These are phyloP conservation scores for Halcyon smyrnensis DNA, from an alignment of 2,797 vertebrate genomes.

Conservation along the genomic window DNA sequence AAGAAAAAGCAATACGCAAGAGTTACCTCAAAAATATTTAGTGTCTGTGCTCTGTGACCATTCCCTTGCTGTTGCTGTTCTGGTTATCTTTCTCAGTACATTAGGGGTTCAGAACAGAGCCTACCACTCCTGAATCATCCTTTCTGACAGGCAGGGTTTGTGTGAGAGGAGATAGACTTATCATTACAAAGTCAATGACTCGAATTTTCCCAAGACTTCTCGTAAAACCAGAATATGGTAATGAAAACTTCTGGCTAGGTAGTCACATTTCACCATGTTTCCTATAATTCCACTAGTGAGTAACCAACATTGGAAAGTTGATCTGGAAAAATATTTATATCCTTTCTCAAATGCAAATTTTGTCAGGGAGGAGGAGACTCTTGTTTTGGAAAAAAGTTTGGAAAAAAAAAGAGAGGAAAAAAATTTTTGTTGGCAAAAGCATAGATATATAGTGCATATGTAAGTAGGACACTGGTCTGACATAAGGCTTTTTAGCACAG, in stretches of 20 bases:
- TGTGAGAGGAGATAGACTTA: background rate
- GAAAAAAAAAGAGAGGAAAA: background rate
- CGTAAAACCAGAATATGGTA: background rate
- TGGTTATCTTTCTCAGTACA: background rate
- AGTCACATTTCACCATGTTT: background rate
- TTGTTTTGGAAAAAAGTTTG: background rate
- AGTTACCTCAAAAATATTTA: background rate
- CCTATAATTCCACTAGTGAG: background rate
- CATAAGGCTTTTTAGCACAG: background rate
- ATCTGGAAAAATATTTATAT: background rate
- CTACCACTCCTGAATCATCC: background rate
- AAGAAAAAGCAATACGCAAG: background rate
- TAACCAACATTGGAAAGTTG: background rate
- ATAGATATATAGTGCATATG: background rate
- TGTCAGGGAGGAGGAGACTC: background rate
- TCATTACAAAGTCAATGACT: conserved; percentile 24
- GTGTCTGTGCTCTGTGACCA: background rate
- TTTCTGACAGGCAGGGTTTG: conserved; percentile 17
- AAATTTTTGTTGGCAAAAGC: background rate
- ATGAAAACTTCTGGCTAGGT: background rate
- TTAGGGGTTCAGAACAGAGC: background rate
- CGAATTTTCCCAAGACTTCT: background rate
- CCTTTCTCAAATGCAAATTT: background rate
- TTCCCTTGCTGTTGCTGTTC: background rate
- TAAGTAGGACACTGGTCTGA: background rate